phyloP scores from a whole-genome alignment of 2,888 invertebrate genomes.

The Cephonodes hylas region DNA sequence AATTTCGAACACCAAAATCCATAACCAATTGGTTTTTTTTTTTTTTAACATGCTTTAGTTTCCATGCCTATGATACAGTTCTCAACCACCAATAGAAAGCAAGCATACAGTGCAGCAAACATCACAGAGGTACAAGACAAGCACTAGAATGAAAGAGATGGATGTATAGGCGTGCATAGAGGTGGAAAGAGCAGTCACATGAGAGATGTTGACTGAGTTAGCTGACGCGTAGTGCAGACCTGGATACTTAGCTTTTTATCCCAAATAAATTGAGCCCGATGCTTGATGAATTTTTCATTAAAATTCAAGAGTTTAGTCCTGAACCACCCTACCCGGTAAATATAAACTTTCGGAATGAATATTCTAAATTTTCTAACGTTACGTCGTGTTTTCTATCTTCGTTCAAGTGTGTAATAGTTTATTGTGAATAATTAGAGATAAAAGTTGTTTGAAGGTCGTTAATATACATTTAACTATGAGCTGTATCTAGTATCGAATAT shows the following conservation, averaged over 20 bases:
- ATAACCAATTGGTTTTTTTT: not conserved
- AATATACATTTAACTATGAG: too few species aligned
- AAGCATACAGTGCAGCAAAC: slow-evolving; percentile 41
- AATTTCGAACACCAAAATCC: not conserved
- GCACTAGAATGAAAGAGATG: slow-evolving; percentile 45
- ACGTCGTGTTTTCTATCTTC: too few species aligned
- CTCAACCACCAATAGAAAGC: slow-evolving; percentile 29
- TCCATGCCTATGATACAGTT: slow-evolving; percentile 21
- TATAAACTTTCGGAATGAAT: too few species aligned
- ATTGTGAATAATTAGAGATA: too few species aligned
- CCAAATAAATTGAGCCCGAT: too few species aligned
- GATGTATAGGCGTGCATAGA: slow-evolving; percentile 60
- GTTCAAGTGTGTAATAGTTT: too few species aligned
- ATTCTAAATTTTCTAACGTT: too few species aligned
- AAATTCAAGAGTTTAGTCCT: too few species aligned
- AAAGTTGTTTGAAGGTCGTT: too few species aligned
- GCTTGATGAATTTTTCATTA: too few species aligned
- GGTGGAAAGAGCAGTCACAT: slow-evolving; percentile 68
- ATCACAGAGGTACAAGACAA: slow-evolving; percentile 27
- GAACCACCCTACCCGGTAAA: too few species aligned
- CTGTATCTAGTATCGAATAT: too few species aligned
- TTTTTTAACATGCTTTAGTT: not conserved
- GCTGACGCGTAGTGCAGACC: slow-evolving; percentile 35
- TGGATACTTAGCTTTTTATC: slow-evolving; percentile 35
- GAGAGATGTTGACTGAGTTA: slow-evolving; percentile 75